A percentile compares a stretch with the other conserved stretches of the same genome.
phyloP scores from a whole-genome alignment of 2,888 invertebrate genomes.

The Acleris laterana region DNA sequence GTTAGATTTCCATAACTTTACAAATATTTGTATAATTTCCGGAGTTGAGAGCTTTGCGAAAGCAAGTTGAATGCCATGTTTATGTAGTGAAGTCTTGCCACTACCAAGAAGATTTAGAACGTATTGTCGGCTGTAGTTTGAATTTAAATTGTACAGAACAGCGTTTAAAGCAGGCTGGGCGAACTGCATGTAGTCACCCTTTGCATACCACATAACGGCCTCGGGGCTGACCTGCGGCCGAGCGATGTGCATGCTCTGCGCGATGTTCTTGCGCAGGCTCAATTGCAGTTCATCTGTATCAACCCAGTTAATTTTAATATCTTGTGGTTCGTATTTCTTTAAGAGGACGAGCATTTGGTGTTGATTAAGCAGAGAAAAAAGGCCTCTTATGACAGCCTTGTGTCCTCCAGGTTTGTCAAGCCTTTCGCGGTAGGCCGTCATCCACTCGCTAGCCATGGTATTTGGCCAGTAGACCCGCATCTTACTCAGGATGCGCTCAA shows the following conservation, averaged over 20 bases:
- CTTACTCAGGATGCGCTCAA: constrained; percentile 54
- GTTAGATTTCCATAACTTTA: constrained; percentile 54
- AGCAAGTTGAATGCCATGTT: constrained; percentile 56
- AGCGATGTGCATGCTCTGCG: constrained; percentile 66
- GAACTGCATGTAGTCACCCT: constrained; percentile 67
- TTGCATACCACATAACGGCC: constrained; percentile 58
- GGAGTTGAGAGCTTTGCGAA: constrained; percentile 50
- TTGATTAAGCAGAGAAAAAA: constrained; percentile 55
- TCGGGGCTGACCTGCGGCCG: constrained; percentile 64
- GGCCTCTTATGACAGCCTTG: constrained; percentile 54
- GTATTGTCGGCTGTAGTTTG: constrained; percentile 46
- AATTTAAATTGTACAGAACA: constrained; percentile 61
- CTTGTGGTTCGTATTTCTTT: constrained; percentile 57
- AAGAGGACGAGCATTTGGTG: constrained; percentile 52
- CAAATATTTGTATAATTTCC: constrained; percentile 52
- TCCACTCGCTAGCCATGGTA: constrained; percentile 55
- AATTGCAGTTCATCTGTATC: constrained; percentile 56
- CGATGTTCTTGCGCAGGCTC: constrained; percentile 59
- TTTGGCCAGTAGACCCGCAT: constrained; percentile 65
- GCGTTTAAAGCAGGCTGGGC: constrained; percentile 64
- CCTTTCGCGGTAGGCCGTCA: constrained; percentile 46
- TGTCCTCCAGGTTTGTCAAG: constrained; percentile 50
- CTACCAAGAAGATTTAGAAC: constrained; percentile 57
- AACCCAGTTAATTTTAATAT: constrained; percentile 61
- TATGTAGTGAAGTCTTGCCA: constrained; percentile 52